These are phyloP conservation scores for Eupithecia tripunctaria DNA, from an alignment of 2,888 invertebrate species.

Conservation along the genomic window DNA sequence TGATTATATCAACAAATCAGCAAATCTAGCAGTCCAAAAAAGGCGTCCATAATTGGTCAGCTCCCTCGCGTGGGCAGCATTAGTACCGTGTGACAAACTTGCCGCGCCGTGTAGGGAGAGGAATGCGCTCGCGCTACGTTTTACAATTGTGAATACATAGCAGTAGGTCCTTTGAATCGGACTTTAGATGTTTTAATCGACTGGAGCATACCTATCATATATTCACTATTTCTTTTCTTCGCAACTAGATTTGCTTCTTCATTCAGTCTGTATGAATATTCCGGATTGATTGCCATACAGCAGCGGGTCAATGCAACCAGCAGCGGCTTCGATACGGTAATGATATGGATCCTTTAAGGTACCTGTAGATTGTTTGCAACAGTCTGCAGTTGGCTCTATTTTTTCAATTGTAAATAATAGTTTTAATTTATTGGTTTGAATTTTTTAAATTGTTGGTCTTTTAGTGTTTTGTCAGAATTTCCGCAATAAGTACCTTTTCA, in stretches of 20 bases:
- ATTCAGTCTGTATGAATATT: not conserved
- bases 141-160: not conserved
- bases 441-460: too few species aligned
- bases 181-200: not conserved
- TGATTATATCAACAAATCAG: slow-evolving; percentile 6
- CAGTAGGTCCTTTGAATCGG: not conserved
- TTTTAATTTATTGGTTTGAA: too few species aligned
- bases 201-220: not conserved
- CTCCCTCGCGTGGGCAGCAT: slow-evolving; percentile 20
- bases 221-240: not conserved
- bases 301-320: too few species aligned
- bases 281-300: too few species aligned
- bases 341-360: too few species aligned
- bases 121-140: slow-evolving; percentile 19
- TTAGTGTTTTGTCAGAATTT: too few species aligned
- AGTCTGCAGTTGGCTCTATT: too few species aligned
- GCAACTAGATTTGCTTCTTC: not conserved
- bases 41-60: slow-evolving; percentile 11
- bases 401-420: too few species aligned
- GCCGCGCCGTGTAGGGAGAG: slow-evolving; percentile 19
- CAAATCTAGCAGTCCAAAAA: slow-evolving; percentile 7
- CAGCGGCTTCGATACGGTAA: too few species aligned
- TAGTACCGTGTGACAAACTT: slow-evolving; percentile 32
- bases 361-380: too few species aligned
- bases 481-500: too few species aligned